phyloP scores from a whole-genome alignment of 2,888 invertebrate species.

The Dyspetes luteomarginatus region DNA sequence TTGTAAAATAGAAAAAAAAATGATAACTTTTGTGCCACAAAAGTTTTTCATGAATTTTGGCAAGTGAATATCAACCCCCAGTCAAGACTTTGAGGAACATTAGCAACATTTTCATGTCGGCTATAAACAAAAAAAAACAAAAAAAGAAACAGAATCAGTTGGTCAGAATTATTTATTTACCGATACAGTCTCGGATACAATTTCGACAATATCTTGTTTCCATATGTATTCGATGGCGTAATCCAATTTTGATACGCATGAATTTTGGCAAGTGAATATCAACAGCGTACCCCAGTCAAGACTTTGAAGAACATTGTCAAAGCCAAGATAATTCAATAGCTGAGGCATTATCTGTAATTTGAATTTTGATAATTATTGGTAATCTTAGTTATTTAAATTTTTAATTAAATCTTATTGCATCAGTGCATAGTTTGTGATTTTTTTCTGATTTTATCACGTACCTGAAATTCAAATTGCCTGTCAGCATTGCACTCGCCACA shows the following conservation, averaged over 20 bases:
- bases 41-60: slow-evolving; percentile 91
- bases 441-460: slow-evolving; percentile 76
- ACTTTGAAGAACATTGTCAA: slow-evolving; percentile 86
- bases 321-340: slow-evolving; percentile 88
- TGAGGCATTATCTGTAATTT: slow-evolving; percentile 92
- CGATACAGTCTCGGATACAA: not conserved
- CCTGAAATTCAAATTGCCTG: slow-evolving; percentile 96
- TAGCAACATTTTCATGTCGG: no score
- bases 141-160: no score
- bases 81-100: slow-evolving; percentile 88
- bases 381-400: no score
- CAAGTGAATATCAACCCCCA: slow-evolving; percentile 97
- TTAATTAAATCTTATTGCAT: slow-evolving; percentile 71
- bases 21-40: no score
- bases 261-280: slow-evolving; percentile 93
- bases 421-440: slow-evolving; percentile 58
- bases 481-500: slow-evolving; percentile 90
- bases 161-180: slow-evolving; percentile 17
- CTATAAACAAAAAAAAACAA: no score
- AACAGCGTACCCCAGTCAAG: slow-evolving; percentile 96
- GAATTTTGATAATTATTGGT: no score
- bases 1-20: no score
- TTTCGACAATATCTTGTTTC: slow-evolving; percentile 91
- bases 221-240: slow-evolving; percentile 92
- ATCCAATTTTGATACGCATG: slow-evolving; percentile 87